These are phyloP conservation scores for Ibidorhyncha struthersii DNA, from an alignment of 2,113 vertebrate genomes.

Conservation along the genomic window DNA sequence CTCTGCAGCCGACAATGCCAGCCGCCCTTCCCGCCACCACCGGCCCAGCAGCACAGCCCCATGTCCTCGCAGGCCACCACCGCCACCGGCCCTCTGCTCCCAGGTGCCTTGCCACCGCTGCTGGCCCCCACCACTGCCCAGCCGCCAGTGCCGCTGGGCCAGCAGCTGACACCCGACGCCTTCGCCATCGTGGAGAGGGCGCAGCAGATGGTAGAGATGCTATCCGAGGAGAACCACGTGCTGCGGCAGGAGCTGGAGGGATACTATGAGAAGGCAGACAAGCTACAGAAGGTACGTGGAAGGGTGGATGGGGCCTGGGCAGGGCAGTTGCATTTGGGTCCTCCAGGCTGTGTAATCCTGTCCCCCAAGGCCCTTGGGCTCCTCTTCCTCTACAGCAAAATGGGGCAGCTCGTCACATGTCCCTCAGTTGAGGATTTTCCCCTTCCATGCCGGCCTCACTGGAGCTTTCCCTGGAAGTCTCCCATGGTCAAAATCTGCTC, in stretches of 20 bases:
- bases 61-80: conserved; percentile 79
- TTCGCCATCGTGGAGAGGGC: conserved; percentile 84
- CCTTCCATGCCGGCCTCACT: background rate
- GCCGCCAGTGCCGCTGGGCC: conserved; percentile 27
- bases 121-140: conserved; percentile 32
- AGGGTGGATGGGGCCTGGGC: background rate
- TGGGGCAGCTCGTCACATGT: background rate
- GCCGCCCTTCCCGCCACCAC: conserved; percentile 46
- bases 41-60: conserved; percentile 79
- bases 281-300: conserved; percentile 81
- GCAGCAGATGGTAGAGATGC: conserved; percentile 86
- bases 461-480: background rate
- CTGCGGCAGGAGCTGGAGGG: conserved; percentile 84
- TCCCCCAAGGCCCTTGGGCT: background rate
- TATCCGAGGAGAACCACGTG: conserved; percentile 82
- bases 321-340: background rate
- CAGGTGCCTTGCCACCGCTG: conserved; percentile 53
- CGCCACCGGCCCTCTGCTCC: conserved; percentile 56
- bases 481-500: background rate
- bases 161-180: conserved; percentile 77
- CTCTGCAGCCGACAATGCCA: conserved; percentile 77
- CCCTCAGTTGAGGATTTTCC: background rate
- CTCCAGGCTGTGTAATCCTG: background rate
- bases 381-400: background rate
- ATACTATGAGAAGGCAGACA: conserved; percentile 81